A percentile compares a stretch with the other conserved stretches of the same genome.
Conservation (phyloP, 1,140 invertebrate species). For the Meloidogyne floridensis region DNA sequence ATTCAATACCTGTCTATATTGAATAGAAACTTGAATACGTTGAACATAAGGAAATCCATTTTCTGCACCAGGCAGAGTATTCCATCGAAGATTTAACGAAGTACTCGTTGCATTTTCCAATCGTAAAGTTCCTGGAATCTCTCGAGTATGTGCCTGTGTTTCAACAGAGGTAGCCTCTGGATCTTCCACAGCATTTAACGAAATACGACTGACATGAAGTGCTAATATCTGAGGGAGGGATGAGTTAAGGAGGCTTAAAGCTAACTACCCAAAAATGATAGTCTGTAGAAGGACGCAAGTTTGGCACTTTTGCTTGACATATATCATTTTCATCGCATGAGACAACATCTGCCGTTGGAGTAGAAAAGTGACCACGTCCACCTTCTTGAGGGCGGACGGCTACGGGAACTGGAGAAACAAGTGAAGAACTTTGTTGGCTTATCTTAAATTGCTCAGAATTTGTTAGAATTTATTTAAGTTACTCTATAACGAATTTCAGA, state of each 20-base stretch:
- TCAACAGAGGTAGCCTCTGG: constrained; percentile 60
- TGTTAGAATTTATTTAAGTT: neutral
- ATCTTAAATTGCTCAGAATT: constrained; percentile 35
- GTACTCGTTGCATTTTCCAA: constrained; percentile 60
- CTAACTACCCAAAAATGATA: constrained; percentile 62
- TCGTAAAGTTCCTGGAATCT: constrained; percentile 60
- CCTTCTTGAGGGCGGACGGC: constrained; percentile 41
- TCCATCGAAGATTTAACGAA: constrained; percentile 57
- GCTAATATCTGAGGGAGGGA: constrained; percentile 50
- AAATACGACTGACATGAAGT: constrained; percentile 56
- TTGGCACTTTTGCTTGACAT: constrained; percentile 61
- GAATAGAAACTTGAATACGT: constrained; percentile 48
- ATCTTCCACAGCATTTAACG: constrained; percentile 59
- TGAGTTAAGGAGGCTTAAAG: too few species aligned
- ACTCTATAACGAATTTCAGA: constrained; percentile 62
- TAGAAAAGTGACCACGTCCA: constrained; percentile 44
- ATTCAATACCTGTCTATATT: constrained; percentile 52
- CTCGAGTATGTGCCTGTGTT: constrained; percentile 51
- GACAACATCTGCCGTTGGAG: constrained; percentile 54
- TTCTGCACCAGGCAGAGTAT: constrained; percentile 35
- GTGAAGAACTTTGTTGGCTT: constrained; percentile 37
- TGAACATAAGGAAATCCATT: neutral
- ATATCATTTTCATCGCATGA: constrained; percentile 51
- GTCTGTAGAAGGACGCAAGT: constrained; percentile 59
- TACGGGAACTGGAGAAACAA: constrained; percentile 45